A percentile compares a stretch with the other conserved stretches of the same genome.
These are phyloP conservation scores for Ictalurus furcatus DNA, from an alignment of 2,113 vertebrate genomes.

Conservation along the genomic window DNA sequence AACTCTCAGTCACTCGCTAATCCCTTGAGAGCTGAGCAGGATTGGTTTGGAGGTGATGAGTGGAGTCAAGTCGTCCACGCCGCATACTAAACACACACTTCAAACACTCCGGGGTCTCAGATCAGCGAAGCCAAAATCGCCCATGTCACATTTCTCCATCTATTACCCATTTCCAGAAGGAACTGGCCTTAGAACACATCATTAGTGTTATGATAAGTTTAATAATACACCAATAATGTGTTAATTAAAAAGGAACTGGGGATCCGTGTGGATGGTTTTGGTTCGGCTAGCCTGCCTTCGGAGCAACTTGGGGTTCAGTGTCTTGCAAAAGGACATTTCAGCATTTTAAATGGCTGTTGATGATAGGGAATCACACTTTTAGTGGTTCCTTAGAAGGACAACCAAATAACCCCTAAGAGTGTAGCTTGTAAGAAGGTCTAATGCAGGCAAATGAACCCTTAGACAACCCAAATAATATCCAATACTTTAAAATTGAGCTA, in stretches of 20 bases:
- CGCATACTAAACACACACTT: slow-evolving; percentile 42
- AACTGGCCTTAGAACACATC: background rate
- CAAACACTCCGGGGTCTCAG: slow-evolving; percentile 24
- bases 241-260: background rate
- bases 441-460: background rate
- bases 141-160: background rate
- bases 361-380: background rate
- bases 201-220: background rate
- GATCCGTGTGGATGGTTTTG: background rate
- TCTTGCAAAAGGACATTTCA: no score
- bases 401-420: background rate
- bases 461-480: background rate
- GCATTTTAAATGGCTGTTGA: background rate
- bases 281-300: no score
- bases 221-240: background rate
- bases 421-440: background rate
- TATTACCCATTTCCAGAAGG: background rate
- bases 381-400: background rate
- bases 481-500: background rate
- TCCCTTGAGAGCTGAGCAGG: slow-evolving; percentile 13
- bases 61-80: background rate
- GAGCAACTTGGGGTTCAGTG: background rate
- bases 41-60: slow-evolving; percentile 5
- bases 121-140: background rate
- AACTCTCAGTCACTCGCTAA: slow-evolving; percentile 5